These are phyloP conservation scores for Saccopteryx bilineata DNA, from an alignment of 2,113 vertebrate species.

Conservation along the genomic window DNA sequence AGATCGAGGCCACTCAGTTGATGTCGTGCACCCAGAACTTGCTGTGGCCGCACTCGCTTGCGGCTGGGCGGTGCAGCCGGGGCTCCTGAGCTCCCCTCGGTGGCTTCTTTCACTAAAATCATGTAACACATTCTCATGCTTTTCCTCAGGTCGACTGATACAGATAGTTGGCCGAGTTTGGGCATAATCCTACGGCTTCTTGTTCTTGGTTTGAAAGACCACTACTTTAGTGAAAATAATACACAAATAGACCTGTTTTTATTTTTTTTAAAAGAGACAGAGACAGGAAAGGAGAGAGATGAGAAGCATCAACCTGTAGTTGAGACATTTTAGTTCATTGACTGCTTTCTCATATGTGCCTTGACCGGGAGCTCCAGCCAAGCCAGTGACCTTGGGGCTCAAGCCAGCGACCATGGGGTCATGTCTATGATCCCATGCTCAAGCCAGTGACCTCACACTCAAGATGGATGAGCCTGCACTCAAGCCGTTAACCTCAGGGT, in stretches of 20 bases:
- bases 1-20: neutral
- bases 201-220: neutral
- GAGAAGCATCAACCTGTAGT: too few species aligned
- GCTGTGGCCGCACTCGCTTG: neutral
- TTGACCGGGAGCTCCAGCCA: too few species aligned
- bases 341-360: too few species aligned
- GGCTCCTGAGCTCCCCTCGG: neutral
- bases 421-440: too few species aligned
- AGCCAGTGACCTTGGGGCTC: too few species aligned
- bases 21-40: neutral
- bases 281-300: too few species aligned
- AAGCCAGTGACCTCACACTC: too few species aligned
- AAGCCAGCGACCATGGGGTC: too few species aligned
- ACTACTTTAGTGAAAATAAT: neutral
- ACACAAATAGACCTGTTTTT: neutral
- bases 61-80: neutral
- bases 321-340: too few species aligned
- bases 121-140: neutral
- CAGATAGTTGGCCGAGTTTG: too few species aligned
- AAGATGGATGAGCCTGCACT: too few species aligned
- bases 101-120: neutral
- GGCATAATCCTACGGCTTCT: neutral
- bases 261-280: neutral
- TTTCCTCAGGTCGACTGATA: neutral
- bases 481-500: too few species aligned